Evolutionary conservation across 2,888 invertebrate species (phyloP).

Genomic region (Coremacera marginata): DNA sequence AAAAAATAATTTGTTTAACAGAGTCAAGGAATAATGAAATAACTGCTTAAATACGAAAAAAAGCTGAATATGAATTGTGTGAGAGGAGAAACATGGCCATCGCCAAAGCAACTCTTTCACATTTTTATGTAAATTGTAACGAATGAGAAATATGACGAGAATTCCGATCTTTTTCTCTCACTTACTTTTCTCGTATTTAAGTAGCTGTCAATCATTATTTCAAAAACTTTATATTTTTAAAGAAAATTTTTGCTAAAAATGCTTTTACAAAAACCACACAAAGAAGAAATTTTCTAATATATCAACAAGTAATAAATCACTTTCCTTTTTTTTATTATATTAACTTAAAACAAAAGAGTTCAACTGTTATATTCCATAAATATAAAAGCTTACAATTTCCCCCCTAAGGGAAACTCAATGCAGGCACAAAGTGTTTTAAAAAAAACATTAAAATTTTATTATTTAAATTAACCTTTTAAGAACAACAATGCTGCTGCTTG

Average conservation of each 20-base stretch:
- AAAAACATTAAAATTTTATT: slow-evolving; percentile 25
- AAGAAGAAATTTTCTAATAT: slow-evolving; percentile 50
- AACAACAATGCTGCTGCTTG: not conserved
- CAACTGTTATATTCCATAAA: slow-evolving; percentile 37
- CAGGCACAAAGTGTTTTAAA: slow-evolving; percentile 39
- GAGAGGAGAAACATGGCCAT: not conserved
- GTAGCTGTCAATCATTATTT: slow-evolving; percentile 38
- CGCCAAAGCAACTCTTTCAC: not conserved
- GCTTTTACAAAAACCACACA: slow-evolving; percentile 59
- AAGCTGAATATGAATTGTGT: not conserved
- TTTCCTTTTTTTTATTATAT: slow-evolving; percentile 45
- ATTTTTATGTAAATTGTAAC: not conserved
- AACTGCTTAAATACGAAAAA: slow-evolving; percentile 1
- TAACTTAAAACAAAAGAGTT: slow-evolving; percentile 31
- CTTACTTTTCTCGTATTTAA: not conserved
- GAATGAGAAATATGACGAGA: not conserved
- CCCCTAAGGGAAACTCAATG: slow-evolving; percentile 6
- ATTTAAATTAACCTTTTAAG: slow-evolving; percentile 24
- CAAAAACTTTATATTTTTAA: slow-evolving; percentile 53
- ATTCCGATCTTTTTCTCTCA: not conserved
- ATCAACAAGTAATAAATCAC: slow-evolving; percentile 56
- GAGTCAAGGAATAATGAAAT: slow-evolving; percentile 45
- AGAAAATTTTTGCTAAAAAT: slow-evolving; percentile 61
- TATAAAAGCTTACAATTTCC: slow-evolving; percentile 39
- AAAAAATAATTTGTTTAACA: slow-evolving; percentile 43